These are phyloP conservation scores for Drosophila mimetica DNA, from an alignment of 2,888 invertebrate genomes.

Conservation along the genomic window DNA sequence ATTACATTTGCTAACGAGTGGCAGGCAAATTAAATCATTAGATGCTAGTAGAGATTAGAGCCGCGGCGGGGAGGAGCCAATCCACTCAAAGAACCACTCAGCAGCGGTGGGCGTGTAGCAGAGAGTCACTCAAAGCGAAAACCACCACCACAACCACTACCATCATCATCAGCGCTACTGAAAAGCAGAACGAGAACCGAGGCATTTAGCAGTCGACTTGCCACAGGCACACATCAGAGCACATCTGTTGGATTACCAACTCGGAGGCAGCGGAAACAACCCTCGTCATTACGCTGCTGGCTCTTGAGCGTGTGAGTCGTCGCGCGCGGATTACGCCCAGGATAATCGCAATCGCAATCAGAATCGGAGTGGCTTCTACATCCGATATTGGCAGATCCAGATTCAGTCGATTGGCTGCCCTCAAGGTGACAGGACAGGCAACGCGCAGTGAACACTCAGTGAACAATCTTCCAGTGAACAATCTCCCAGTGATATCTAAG, in stretches of 20 bases:
- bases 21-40: slow-evolving; percentile 85
- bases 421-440: slow-evolving; percentile 79
- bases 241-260: slow-evolving; percentile 68
- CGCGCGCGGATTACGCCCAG: slow-evolving; percentile 73
- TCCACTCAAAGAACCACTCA: slow-evolving; percentile 64
- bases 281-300: slow-evolving; percentile 72
- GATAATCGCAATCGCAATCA: slow-evolving; percentile 15
- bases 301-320: slow-evolving; percentile 54
- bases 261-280: slow-evolving; percentile 45
- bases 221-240: slow-evolving; percentile 52
- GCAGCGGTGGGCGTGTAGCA: slow-evolving; percentile 64
- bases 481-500: slow-evolving; percentile 5
- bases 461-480: slow-evolving; percentile 7
- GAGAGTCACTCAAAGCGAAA: slow-evolving; percentile 54
- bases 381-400: slow-evolving; percentile 58
- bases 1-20: slow-evolving; percentile 84
- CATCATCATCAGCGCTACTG: slow-evolving; percentile 21
- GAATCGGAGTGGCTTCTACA: slow-evolving; percentile 19
- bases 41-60: slow-evolving; percentile 76
- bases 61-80: slow-evolving; percentile 52
- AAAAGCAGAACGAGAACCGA: slow-evolving; percentile 20
- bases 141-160: slow-evolving; percentile 40
- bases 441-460: slow-evolving; percentile 44
- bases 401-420: slow-evolving; percentile 82
- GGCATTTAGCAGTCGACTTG: slow-evolving; percentile 73